Conservation (phyloP, 2,797 vertebrate species). For the Triplophysa yarkandensis region DNA sequence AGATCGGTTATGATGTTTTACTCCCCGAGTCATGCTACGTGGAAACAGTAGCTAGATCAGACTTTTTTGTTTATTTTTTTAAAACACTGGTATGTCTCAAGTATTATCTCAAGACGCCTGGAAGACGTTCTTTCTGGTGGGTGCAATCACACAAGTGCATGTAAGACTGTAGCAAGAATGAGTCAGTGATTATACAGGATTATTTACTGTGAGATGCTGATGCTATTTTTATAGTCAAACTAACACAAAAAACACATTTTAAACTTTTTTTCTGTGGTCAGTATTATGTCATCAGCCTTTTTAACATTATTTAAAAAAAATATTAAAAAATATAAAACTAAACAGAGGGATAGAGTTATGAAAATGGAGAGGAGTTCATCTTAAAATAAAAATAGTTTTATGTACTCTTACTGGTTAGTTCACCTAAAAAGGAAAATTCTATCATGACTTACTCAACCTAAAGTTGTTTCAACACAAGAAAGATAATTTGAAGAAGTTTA, state of each 20-base stretch:
- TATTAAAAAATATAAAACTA: too few species aligned
- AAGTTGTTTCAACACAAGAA: too few species aligned
- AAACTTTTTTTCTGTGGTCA: neutral
- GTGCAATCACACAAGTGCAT: slow-evolving; percentile 66
- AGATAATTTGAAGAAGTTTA: too few species aligned
- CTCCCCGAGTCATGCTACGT: slow-evolving; percentile 42
- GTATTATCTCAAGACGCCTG: slow-evolving; percentile 62
- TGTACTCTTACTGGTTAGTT: too few species aligned
- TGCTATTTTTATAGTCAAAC: slow-evolving; percentile 4
- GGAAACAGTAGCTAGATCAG: slow-evolving; percentile 66
- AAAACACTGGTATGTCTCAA: slow-evolving; percentile 70
- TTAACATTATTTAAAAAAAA: too few species aligned
- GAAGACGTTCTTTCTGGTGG: slow-evolving; percentile 69
- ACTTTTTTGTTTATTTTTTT: slow-evolving; percentile 73
- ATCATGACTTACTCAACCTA: too few species aligned
- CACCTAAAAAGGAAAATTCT: too few species aligned
- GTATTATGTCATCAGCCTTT: neutral
- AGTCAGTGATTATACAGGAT: slow-evolving; percentile 1
- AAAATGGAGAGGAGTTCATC: too few species aligned
- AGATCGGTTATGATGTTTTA: neutral
- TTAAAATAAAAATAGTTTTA: too few species aligned
- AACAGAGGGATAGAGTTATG: too few species aligned
- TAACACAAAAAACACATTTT: neutral
- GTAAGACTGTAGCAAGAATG: slow-evolving; percentile 13
- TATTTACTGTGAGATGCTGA: slow-evolving; percentile 7